Percentiles rank a stretch among this genome's conserved stretches.
Conservation (phyloP, 1,140 invertebrate genomes). For the Drosophila lini region DNA sequence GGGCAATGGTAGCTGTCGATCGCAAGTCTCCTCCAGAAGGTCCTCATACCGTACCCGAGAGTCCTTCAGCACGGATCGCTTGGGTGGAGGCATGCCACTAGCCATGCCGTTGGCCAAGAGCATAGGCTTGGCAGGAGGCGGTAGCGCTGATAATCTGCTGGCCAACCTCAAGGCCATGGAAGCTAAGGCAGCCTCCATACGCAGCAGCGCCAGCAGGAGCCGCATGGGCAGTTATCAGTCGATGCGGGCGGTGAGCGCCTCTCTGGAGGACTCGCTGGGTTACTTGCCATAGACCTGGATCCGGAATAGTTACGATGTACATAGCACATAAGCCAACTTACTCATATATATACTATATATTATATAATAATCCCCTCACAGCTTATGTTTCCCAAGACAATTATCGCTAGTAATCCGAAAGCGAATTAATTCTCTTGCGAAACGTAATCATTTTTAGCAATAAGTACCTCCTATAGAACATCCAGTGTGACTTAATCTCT, state of each 20-base stretch:
- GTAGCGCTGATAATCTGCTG: slow-evolving; percentile 77
- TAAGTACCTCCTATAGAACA: slow-evolving; percentile 37
- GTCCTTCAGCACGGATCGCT: slow-evolving; percentile 68
- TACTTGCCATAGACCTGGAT: slow-evolving; percentile 83
- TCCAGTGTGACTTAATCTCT: slow-evolving; percentile 56
- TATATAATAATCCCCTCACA: slow-evolving; percentile 3
- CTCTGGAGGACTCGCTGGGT: slow-evolving; percentile 84
- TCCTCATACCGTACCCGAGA: slow-evolving; percentile 67
- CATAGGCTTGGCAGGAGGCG: slow-evolving; percentile 49
- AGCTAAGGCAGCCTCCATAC: slow-evolving; percentile 60
- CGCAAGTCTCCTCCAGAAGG: slow-evolving; percentile 53
- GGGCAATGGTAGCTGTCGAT: slow-evolving; percentile 58
- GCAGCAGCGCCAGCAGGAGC: slow-evolving; percentile 61
- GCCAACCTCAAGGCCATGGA: slow-evolving; percentile 77
- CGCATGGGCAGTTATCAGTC: slow-evolving; percentile 80
- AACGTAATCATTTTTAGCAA: slow-evolving; percentile 68
- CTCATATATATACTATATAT: slow-evolving; percentile 18
- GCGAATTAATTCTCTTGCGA: slow-evolving; percentile 64
- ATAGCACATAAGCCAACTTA: slow-evolving; percentile 33
- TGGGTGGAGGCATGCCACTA: slow-evolving; percentile 22
- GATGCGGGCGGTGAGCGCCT: slow-evolving; percentile 79
- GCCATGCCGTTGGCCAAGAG: slow-evolving; percentile 22
- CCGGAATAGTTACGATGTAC: slow-evolving; percentile 29
- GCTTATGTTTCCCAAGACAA: slow-evolving; percentile 82
- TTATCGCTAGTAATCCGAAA: slow-evolving; percentile 4